phyloP scores from a whole-genome alignment of 2,113 vertebrate species.

The Scartelaos histophorus region DNA sequence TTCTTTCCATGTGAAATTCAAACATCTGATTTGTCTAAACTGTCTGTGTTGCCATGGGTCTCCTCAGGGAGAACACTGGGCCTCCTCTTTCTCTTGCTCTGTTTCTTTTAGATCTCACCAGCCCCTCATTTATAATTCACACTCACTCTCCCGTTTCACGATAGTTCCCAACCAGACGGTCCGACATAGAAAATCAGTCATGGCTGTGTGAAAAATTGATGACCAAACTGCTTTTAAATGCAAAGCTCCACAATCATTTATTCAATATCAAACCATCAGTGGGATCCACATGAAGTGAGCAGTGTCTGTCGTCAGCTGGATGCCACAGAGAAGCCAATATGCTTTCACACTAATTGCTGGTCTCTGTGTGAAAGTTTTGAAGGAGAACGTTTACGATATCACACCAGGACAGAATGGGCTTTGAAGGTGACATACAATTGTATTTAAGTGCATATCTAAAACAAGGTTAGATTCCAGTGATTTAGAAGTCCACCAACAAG shows the following conservation, averaged over 20 bases:
- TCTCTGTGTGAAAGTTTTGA: neutral
- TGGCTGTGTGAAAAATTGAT: conserved; percentile 69
- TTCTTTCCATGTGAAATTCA: neutral
- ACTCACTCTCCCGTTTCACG: conserved; percentile 69
- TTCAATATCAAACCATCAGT: conserved; percentile 40
- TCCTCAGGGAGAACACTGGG: conserved; percentile 24
- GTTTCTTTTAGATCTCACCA: conserved; percentile 40
- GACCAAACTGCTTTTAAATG: conserved; percentile 61
- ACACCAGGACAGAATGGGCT: too few species aligned
- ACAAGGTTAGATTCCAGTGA: too few species aligned
- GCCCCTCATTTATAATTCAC: conserved; percentile 72
- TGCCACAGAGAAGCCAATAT: conserved; percentile 23
- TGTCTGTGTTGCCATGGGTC: conserved; percentile 12
- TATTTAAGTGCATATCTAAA: neutral
- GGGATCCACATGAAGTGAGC: conserved; percentile 10
- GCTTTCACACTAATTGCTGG: conserved; percentile 38
- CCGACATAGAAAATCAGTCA: conserved; percentile 62
- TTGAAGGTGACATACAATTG: neutral
- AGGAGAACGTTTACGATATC: neutral
- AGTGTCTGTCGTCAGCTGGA: conserved; percentile 31
- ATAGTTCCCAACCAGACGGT: conserved; percentile 53
- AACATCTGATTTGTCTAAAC: conserved; percentile 22
- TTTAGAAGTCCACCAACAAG: neutral
- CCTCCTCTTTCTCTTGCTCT: conserved; percentile 16
- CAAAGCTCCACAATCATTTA: conserved; percentile 56